phyloP scores from a whole-genome alignment of 2,888 invertebrate genomes.

The Diadegma fenestrale region DNA sequence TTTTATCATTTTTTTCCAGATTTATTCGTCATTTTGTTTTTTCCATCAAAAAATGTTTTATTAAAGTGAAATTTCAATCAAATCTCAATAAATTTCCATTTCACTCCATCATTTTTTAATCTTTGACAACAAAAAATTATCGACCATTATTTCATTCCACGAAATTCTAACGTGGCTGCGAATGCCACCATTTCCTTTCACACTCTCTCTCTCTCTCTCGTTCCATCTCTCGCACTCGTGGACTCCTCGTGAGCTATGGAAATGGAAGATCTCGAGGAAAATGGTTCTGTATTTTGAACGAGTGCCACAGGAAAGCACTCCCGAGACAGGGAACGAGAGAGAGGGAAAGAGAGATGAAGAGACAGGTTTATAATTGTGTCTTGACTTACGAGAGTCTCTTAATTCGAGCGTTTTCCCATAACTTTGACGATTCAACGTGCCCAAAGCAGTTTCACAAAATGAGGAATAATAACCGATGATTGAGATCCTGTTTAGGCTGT shows the following conservation, averaged over 20 bases:
- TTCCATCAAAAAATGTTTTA: no score
- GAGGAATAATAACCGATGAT: neutral
- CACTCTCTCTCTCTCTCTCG: neutral
- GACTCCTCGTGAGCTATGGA: slow-evolving; percentile 2
- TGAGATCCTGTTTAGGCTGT: neutral
- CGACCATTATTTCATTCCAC: neutral
- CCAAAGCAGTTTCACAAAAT: neutral
- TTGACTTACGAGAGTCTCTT: neutral
- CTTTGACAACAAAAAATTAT: neutral
- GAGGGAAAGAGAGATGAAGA: neutral
- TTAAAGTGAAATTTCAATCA: neutral
- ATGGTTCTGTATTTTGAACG: neutral
- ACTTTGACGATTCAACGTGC: neutral
- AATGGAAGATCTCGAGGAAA: slow-evolving; percentile 8
- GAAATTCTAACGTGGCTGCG: neutral
- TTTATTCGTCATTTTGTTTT: no score
- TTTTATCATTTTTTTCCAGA: no score
- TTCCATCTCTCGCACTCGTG: neutral
- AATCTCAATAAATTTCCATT: neutral
- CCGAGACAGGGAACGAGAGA: neutral
- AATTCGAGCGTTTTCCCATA: slow-evolving; percentile 1
- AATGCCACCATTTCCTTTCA: neutral
- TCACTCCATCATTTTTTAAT: neutral
- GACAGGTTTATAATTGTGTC: slow-evolving; percentile 6
- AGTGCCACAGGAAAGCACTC: neutral